Evolutionary conservation across 2,113 vertebrate species (phyloP).

Genomic region (Ptilonorhynchus violaceus): DNA sequence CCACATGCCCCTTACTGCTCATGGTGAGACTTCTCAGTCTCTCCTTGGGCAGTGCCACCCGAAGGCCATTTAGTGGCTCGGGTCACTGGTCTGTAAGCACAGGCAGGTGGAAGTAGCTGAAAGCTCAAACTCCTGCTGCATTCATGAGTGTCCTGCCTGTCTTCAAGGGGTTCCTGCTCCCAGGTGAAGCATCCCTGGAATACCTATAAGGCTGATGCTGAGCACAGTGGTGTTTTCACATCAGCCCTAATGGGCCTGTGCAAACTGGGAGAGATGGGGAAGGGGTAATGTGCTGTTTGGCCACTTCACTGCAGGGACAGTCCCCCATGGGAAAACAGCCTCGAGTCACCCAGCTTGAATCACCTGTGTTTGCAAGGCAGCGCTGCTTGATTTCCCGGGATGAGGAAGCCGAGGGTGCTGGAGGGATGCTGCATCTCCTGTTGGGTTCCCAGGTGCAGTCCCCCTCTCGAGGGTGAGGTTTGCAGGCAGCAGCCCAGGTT

Average conservation of each 20-base stretch:
- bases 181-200: not conserved
- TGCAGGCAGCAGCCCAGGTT: accelerated
- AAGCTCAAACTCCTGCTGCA: not conserved
- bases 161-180: not conserved
- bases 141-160: accelerated
- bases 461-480: accelerated
- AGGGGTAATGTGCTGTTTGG: accelerated
- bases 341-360: accelerated
- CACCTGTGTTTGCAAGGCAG: not conserved
- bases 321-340: accelerated
- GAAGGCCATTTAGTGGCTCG: not conserved
- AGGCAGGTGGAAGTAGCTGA: too few species aligned
- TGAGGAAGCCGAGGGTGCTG: not conserved
- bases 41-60: not conserved
- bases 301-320: not conserved
- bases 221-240: accelerated
- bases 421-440: accelerated
- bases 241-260: not conserved
- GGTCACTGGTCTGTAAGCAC: accelerated
- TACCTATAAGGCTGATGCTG: not conserved
- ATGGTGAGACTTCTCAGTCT: accelerated
- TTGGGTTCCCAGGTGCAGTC: not conserved
- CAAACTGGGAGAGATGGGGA: not conserved
- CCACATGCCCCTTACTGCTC: accelerated
- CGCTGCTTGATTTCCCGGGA: too few species aligned